Conservation (phyloP, 2,888 invertebrate species). For the Tenthredo scrophulariae region DNA sequence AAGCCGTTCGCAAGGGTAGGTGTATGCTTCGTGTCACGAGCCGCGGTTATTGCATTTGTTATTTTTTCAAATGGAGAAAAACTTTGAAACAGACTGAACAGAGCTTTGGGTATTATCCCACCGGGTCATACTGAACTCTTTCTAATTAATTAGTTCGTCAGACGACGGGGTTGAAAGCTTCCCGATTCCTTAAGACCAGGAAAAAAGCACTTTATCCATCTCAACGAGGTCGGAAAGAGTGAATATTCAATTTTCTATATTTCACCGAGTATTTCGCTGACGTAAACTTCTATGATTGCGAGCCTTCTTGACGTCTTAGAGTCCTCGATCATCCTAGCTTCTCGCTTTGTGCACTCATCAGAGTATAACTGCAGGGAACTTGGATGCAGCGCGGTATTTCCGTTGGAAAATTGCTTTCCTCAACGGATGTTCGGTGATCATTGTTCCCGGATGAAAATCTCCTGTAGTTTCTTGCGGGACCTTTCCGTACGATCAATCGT, state of each 20-base stretch:
- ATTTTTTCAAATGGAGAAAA: neutral
- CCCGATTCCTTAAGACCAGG: neutral
- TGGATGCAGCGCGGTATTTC: neutral
- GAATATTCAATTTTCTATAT: neutral
- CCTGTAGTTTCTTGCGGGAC: neutral
- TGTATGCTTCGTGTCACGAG: too few relatives aligned
- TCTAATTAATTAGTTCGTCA: neutral
- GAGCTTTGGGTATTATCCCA: neutral
- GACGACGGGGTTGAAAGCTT: neutral
- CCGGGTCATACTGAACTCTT: neutral
- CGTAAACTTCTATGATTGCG: neutral
- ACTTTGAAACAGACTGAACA: neutral
- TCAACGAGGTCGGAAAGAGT: neutral
- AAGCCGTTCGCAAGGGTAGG: neutral
- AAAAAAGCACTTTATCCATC: neutral
- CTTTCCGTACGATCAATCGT: neutral
- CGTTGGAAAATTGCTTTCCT: conserved; percentile 10
- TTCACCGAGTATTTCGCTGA: neutral
- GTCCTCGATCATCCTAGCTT: neutral
- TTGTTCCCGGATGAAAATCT: neutral
- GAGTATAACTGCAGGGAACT: neutral
- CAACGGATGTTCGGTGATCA: neutral
- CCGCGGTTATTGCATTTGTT: too few relatives aligned
- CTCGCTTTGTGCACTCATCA: neutral
- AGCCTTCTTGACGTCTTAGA: neutral